Percentiles rank a stretch among this genome's conserved stretches.
Conservation (phyloP, 2,888 invertebrate genomes). For the Drosophila paracracens region DNA sequence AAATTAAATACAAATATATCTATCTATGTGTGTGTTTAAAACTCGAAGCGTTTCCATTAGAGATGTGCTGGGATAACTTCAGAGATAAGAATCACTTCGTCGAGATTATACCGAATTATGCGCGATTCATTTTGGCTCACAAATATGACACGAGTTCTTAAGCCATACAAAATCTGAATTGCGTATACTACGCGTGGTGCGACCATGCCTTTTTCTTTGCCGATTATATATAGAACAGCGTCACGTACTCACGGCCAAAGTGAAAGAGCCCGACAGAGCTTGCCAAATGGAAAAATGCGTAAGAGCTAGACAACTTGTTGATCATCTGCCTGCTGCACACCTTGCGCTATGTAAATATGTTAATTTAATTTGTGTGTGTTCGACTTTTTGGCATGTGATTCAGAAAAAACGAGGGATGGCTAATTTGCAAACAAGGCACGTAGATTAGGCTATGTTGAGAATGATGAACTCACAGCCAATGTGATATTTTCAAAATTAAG, state of each 20-base stretch:
- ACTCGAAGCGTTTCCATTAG: neutral
- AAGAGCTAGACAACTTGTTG: conserved; percentile 55
- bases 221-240: conserved; percentile 38
- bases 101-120: neutral
- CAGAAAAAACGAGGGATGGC: conserved; percentile 25
- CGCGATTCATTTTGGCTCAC: neutral
- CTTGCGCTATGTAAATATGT: neutral
- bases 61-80: neutral
- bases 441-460: conserved; percentile 7
- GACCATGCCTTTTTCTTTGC: neutral
- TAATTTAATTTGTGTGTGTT: neutral
- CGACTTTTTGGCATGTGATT: conserved; percentile 32
- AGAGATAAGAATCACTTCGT: neutral
- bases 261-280: conserved; percentile 8
- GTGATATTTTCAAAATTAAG: neutral
- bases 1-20: conserved; percentile 39
- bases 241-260: conserved; percentile 41
- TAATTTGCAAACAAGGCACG: conserved; percentile 42
- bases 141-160: neutral
- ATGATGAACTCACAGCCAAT: conserved; percentile 25
- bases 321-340: conserved; percentile 27
- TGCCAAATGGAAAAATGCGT: conserved; percentile 18
- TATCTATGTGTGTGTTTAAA: conserved; percentile 33
- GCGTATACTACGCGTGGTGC: conserved; percentile 31
- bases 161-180: conserved; percentile 2